phyloP scores from a whole-genome alignment of 2,797 vertebrate genomes.

The Hemibagrus guttatus region DNA sequence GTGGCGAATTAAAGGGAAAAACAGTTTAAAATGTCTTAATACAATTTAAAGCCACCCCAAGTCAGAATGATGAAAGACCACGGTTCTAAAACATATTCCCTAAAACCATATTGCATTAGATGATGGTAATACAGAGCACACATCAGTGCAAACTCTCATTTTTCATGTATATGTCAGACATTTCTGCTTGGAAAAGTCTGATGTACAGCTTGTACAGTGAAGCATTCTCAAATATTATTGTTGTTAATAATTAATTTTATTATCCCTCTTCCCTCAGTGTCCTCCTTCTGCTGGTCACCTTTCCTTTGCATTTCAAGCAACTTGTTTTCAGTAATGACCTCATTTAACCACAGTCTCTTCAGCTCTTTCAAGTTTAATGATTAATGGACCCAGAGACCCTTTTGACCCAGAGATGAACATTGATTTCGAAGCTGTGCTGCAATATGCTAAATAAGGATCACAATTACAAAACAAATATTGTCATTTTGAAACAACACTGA shows the following conservation, averaged over 20 bases:
- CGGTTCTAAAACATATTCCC: background rate
- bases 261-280: background rate
- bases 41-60: background rate
- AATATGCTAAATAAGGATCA: background rate
- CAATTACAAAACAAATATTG: background rate
- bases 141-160: background rate
- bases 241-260: constrained; percentile 34
- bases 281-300: constrained; percentile 13
- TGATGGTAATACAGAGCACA: background rate
- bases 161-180: background rate
- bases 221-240: background rate
- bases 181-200: background rate
- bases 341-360: background rate
- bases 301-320: constrained; percentile 25
- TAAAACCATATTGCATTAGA: background rate
- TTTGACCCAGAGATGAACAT: background rate
- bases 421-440: constrained; percentile 1
- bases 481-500: constrained; percentile 14
- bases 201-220: background rate
- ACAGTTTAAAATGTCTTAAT: background rate
- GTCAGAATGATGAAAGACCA: background rate
- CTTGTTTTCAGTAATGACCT: background rate
- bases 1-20: background rate
- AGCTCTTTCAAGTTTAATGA: background rate
- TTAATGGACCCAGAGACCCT: background rate